A percentile compares a stretch with the other conserved stretches of the same genome.
Evolutionary conservation across 2,113 vertebrate genomes (phyloP).

Genomic region (Psettodes erumei): DNA sequence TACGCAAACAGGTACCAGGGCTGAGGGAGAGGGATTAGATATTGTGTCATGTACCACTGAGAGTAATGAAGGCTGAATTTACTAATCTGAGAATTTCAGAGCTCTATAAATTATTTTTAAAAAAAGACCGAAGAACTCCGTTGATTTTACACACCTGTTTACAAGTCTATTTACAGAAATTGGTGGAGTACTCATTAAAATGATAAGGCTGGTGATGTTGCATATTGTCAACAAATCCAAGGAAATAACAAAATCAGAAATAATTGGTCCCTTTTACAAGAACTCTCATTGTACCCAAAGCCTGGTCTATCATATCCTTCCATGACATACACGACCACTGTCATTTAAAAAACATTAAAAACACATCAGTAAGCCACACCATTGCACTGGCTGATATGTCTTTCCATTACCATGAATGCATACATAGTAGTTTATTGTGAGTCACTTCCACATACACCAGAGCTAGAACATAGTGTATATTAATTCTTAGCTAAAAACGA

Average conservation of each 20-base stretch:
- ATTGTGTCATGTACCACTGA: slow-evolving; percentile 2
- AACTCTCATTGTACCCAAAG: neutral
- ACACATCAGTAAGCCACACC: neutral
- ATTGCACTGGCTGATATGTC: too few species aligned
- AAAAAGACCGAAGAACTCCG: neutral
- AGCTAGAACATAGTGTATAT: neutral
- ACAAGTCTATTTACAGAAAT: neutral
- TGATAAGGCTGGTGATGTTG: neutral
- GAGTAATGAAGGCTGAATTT: slow-evolving; percentile 29
- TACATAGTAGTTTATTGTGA: neutral
- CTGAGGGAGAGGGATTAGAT: slow-evolving; percentile 11
- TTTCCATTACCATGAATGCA: neutral
- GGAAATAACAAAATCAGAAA: too few species aligned
- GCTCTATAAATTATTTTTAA: neutral
- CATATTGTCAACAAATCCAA: neutral
- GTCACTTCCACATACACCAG: neutral
- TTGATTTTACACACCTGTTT: slow-evolving; percentile 1
- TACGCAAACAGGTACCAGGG: neutral
- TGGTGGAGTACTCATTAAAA: neutral
- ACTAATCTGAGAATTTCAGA: slow-evolving; percentile 1
- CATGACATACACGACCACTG: too few species aligned
- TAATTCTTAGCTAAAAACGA: neutral
- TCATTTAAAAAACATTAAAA: too few species aligned
- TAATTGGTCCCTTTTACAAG: too few species aligned
- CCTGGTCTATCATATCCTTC: too few species aligned